Evolutionary conservation across 2,113 vertebrate genomes (phyloP).

Genomic region (Elaphurus davidianus): DNA sequence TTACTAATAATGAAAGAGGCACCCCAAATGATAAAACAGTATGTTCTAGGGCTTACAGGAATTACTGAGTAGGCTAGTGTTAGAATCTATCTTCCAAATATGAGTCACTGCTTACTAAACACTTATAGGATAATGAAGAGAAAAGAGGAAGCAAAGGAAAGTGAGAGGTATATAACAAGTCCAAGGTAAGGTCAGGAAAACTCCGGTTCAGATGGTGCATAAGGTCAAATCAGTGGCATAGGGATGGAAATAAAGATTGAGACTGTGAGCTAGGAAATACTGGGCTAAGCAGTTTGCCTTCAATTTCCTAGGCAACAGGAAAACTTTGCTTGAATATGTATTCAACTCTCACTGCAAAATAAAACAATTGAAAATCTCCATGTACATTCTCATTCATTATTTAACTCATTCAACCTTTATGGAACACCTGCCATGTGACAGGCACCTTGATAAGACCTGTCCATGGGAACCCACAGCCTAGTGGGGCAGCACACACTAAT

Average conservation of each 20-base stretch:
- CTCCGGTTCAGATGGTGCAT: background rate
- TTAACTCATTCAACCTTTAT: constrained; percentile 38
- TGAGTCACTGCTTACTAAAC: background rate
- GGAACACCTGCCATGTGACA: background rate
- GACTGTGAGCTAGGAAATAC: background rate
- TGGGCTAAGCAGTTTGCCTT: background rate
- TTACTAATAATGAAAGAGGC: background rate
- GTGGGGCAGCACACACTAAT: background rate
- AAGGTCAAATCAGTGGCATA: background rate
- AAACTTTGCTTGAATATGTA: background rate
- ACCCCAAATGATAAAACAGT: background rate
- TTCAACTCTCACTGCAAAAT: constrained; percentile 1
- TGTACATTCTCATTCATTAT: constrained; percentile 23
- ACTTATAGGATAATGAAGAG: background rate
- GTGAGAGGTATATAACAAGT: background rate
- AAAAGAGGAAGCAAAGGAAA: background rate
- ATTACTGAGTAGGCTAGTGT: background rate
- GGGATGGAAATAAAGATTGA: background rate
- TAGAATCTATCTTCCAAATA: background rate
- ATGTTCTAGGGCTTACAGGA: background rate
- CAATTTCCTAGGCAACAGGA: background rate
- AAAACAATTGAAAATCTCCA: constrained; percentile 15
- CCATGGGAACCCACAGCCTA: background rate
- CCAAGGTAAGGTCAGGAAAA: background rate
- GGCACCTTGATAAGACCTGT: background rate